A percentile compares a stretch with the other conserved stretches of the same genome.
Conservation (phyloP, 2,113 vertebrate species). For the Henicopernis longicauda region DNA sequence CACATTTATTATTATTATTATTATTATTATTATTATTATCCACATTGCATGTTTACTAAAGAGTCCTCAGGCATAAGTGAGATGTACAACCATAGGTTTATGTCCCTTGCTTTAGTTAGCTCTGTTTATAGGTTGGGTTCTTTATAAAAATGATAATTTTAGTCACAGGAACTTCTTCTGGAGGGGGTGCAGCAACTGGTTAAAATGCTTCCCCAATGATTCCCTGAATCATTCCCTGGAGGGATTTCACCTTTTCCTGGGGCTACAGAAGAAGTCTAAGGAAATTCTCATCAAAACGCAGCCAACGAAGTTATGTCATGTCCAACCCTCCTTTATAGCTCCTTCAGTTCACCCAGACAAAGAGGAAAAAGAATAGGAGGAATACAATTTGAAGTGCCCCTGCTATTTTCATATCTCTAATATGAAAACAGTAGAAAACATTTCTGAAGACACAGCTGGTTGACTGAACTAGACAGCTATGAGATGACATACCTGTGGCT, state of each 20-base stretch:
- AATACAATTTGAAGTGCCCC: background rate
- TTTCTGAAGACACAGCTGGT: background rate
- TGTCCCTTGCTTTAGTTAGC: background rate
- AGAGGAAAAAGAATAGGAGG: background rate
- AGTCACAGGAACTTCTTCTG: background rate
- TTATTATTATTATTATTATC: background rate
- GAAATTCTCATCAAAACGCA: background rate
- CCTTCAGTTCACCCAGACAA: background rate
- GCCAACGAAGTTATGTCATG: background rate
- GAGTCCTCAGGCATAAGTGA: background rate
- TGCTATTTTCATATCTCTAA: background rate
- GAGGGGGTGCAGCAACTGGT: background rate
- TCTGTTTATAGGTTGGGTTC: background rate
- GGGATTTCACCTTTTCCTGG: background rate
- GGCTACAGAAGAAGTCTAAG: background rate
- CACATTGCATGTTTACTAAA: background rate
- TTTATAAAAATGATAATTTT: background rate
- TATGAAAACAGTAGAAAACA: background rate
- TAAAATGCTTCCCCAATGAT: background rate
- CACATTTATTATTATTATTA: too few relatives aligned
- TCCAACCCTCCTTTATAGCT: background rate
- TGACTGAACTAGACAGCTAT: background rate
- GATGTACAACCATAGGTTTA: background rate
- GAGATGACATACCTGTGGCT: background rate
- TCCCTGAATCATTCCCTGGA: background rate